Evolutionary conservation across 2,888 invertebrate genomes (phyloP), one percentile per base, ranked within the genome.

Genomic region (Spodoptera picta): DNA sequence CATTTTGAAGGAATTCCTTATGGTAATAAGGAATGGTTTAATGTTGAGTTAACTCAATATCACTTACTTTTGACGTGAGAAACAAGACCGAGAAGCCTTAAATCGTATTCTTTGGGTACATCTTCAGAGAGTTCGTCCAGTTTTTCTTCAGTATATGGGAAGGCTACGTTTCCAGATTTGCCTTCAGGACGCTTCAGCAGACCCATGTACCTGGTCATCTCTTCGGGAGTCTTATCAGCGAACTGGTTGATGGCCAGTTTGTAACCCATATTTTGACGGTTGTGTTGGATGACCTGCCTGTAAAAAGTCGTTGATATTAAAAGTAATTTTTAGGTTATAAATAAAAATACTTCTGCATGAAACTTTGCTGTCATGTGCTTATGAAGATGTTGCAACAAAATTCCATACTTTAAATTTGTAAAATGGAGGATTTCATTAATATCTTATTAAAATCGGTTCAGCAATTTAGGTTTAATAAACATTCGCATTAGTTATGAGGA

Each of bases 191-290:
- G 83, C 53, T 68, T 83, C 4, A 68, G 67, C 11, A 90, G 72
- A 23, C 91, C 90, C 62, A 63, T 88, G 60, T 80, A 74, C 43
- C 70, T 86, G 10, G 73, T 74, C 82, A 89, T 81, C 75, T 92
- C 92, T 52, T 87, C 73, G 3, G 83, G 83, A 19, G 90, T 90
- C 24, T 84, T 87, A 56, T 92, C 92, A 48, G 91, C 81, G 44
- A 92, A 89, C n/a, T 90, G 76, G 65, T 91, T 92, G 11, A 92
- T 72, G 2, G 83, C 63, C 0, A 92, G 83, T 64, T 85, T 91
- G 70, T 87, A 92, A 3, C 87, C 83, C 24, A 84, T 79, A 27
- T 91, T 88, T 51, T 82, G 80, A 6, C 80, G 80, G 51, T 91
- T 92, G 31, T 75, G 84, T 11, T 75, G 68, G 4, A 76, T 65